phyloP scores from a whole-genome alignment of 2,888 invertebrate genomes.

The Cyclophora punctaria region DNA sequence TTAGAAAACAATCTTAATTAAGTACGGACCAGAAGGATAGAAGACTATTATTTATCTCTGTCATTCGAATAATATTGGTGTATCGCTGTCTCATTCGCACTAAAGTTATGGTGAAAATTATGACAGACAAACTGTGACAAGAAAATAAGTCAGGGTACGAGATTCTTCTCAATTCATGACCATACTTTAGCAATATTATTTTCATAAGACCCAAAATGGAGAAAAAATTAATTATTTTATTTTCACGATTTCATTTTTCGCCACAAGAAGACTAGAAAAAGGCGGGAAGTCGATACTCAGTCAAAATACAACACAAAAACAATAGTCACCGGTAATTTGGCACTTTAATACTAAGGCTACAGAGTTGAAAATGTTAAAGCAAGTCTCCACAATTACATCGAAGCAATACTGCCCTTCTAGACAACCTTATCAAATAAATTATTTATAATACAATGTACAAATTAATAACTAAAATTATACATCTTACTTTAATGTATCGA shows the following conservation, averaged over 20 bases:
- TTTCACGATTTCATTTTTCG: slow-evolving; percentile 4
- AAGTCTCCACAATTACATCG: slow-evolving; percentile 12
- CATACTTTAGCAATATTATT: too few species aligned
- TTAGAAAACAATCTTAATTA: too few species aligned
- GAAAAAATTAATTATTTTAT: too few species aligned
- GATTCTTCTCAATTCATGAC: too few species aligned
- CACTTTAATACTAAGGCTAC: slow-evolving; percentile 19
- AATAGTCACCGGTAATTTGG: slow-evolving; percentile 26
- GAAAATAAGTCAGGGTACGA: too few species aligned
- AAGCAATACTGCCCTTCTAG: slow-evolving; percentile 16
- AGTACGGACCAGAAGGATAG: too few species aligned
- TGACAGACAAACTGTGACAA: too few species aligned
- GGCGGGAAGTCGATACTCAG: slow-evolving; percentile 31
- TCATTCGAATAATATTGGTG: too few species aligned
- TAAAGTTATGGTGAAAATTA: too few species aligned
- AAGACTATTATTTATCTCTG: too few species aligned
- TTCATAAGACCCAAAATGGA: too few species aligned
- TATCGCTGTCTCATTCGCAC: too few species aligned
- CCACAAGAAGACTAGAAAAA: slow-evolving; percentile 29
- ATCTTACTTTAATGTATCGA: not conserved
- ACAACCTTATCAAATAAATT: slow-evolving; percentile 49
- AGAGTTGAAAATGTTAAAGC: slow-evolving; percentile 9
- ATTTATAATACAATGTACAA: slow-evolving; percentile 37
- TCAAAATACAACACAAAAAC: slow-evolving; percentile 21
- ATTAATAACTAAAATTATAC: slow-evolving; percentile 5